These are phyloP conservation scores for Lampris incognitus DNA, from an alignment of 2,113 vertebrate genomes.

Conservation along the genomic window DNA sequence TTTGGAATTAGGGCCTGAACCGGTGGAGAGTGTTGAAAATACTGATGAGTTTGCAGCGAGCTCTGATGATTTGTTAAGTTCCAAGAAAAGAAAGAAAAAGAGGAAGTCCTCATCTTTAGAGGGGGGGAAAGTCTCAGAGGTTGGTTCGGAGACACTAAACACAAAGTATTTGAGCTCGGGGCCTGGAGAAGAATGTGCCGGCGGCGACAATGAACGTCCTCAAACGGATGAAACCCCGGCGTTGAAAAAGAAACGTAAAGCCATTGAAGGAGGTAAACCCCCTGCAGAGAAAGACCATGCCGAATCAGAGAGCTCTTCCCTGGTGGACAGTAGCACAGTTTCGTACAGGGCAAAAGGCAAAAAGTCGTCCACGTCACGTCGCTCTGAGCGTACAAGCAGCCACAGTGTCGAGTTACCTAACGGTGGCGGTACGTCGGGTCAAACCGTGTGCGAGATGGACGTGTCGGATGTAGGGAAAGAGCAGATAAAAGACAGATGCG, in stretches of 20 bases:
- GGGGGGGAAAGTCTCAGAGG: not conserved
- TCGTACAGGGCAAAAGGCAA: slow-evolving; percentile 3
- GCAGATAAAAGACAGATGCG: slow-evolving; percentile 22
- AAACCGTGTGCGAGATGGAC: not conserved
- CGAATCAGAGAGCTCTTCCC: not conserved
- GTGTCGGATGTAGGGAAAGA: not conserved
- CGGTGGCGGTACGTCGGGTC: not conserved
- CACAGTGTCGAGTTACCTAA: not conserved
- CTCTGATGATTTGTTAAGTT: not conserved
- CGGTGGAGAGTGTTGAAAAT: slow-evolving; percentile 24
- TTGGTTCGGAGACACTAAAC: slow-evolving; percentile 2
- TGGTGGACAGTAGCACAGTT: not conserved
- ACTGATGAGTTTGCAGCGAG: not conserved
- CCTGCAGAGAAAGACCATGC: not conserved
- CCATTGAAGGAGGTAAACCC: not conserved
- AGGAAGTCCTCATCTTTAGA: not conserved
- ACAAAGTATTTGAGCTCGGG: not conserved
- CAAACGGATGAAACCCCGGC: not conserved
- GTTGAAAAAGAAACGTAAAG: slow-evolving; percentile 23
- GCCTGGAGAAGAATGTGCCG: not conserved
- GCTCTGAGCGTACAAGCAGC: not conserved
- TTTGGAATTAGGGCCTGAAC: not conserved
- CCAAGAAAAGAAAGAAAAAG: slow-evolving; percentile 33
- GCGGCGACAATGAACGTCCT: not conserved
- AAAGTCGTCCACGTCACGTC: not conserved